Evolutionary conservation across 2,888 invertebrate genomes (phyloP).

Genomic region (Allolobophora icterica): DNA sequence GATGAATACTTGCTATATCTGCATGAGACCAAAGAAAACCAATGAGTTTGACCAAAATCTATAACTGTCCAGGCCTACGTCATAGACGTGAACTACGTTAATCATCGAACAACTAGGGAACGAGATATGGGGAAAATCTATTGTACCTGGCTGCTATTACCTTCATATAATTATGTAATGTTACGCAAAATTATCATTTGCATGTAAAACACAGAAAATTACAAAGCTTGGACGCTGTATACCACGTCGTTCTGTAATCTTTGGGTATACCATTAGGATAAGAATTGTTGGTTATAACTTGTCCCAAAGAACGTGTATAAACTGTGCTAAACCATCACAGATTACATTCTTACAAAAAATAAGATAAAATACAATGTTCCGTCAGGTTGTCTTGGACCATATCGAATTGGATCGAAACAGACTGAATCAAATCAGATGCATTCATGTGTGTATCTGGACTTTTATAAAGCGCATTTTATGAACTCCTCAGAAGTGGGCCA

Average conservation of each 20-base stretch:
- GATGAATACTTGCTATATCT: background rate
- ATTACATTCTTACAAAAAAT: background rate
- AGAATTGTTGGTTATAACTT: background rate
- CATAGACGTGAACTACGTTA: no score
- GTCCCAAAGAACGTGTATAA: background rate
- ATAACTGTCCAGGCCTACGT: no score
- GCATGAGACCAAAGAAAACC: no score
- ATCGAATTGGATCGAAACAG: background rate
- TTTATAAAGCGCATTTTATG: no score
- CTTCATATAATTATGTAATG: background rate
- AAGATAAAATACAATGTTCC: background rate
- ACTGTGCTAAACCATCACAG: background rate
- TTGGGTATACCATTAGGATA: no score
- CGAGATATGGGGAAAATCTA: no score
- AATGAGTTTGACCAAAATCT: no score
- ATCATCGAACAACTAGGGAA: no score
- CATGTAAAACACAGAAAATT: background rate
- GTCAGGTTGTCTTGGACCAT: background rate
- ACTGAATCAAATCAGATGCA: background rate
- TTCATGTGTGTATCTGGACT: no score
- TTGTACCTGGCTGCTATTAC: background rate
- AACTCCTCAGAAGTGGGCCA: no score
- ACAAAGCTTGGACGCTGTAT: background rate
- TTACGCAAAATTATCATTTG: background rate
- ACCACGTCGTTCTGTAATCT: no score